Conservation (phyloP, 2,797 vertebrate species). For the Tangara arthus region DNA sequence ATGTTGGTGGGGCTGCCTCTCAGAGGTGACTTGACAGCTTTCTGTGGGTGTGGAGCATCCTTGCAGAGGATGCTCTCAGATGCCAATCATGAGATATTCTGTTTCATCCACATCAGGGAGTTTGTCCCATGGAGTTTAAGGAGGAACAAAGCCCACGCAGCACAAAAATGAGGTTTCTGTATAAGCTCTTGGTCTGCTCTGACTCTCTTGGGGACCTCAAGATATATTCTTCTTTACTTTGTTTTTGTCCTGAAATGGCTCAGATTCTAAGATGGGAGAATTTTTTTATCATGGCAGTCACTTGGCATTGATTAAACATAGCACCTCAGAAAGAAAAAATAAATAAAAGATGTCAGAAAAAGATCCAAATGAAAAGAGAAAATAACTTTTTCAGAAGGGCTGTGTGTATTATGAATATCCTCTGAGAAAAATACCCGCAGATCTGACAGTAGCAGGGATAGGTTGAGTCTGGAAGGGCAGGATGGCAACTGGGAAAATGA, state of each 20-base stretch:
- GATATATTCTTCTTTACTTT: neutral
- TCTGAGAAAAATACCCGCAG: neutral
- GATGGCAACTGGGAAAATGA: neutral
- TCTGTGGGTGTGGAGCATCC: neutral
- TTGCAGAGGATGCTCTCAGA: neutral
- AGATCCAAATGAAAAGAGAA: neutral
- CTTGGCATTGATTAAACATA: neutral
- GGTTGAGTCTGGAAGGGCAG: neutral
- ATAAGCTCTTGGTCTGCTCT: neutral
- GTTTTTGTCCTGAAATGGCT: neutral
- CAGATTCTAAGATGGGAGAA: neutral
- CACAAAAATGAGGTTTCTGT: conserved; percentile 1
- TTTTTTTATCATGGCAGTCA: neutral
- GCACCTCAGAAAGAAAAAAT: too few relatives aligned
- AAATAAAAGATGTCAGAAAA: neutral
- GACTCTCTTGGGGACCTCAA: neutral
- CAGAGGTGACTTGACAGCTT: neutral
- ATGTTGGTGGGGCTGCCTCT: neutral
- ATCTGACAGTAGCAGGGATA: neutral
- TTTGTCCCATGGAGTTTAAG: neutral
- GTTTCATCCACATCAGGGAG: neutral
- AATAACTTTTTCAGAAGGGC: neutral
- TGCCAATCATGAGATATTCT: neutral
- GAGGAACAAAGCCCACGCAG: conserved; percentile 5
- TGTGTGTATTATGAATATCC: neutral